Conservation (phyloP, 2,113 vertebrate genomes). For the Brachypodius melanocephalos region DNA sequence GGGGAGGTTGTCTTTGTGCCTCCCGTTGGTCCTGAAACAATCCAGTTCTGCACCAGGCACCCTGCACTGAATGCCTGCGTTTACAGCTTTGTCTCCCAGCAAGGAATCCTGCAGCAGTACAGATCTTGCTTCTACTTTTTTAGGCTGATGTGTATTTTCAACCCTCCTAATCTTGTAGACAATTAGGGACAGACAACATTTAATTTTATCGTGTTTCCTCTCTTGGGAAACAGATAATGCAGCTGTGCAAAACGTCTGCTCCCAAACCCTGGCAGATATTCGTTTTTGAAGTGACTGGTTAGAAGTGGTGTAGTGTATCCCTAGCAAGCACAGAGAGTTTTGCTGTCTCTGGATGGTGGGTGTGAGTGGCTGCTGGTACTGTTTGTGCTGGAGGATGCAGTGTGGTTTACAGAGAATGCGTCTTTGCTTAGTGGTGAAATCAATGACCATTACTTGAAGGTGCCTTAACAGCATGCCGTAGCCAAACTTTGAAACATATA, state of each 20-base stretch:
- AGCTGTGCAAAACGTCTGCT: conserved; percentile 47
- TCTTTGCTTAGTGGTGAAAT: conserved; percentile 35
- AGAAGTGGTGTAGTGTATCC: conserved; percentile 24
- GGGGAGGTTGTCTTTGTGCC: conserved; percentile 58
- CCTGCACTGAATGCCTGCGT: conserved; percentile 48
- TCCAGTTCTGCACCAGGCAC: conserved; percentile 64
- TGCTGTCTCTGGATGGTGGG: conserved; percentile 15
- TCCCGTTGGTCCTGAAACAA: conserved; percentile 62
- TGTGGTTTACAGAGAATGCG: conserved; percentile 13
- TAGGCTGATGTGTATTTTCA: conserved; percentile 59
- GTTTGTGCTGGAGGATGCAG: conserved; percentile 19
- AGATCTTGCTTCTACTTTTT: conserved; percentile 70
- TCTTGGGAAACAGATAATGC: background rate
- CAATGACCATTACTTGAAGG: background rate
- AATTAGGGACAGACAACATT: conserved; percentile 39
- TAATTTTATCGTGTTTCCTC: background rate
- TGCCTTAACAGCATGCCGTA: conserved; percentile 14
- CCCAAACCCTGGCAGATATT: conserved; percentile 53
- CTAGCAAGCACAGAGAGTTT: background rate
- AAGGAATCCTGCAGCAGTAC: conserved; percentile 66
- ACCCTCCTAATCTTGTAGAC: conserved; percentile 45
- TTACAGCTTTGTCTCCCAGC: conserved; percentile 59
- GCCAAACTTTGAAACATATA: conserved; percentile 18
- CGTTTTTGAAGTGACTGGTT: conserved; percentile 37
- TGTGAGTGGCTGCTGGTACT: conserved; percentile 28